Evolutionary conservation across 1,140 invertebrate species (phyloP).

Genomic region (Leptestheria dahalacensis): DNA sequence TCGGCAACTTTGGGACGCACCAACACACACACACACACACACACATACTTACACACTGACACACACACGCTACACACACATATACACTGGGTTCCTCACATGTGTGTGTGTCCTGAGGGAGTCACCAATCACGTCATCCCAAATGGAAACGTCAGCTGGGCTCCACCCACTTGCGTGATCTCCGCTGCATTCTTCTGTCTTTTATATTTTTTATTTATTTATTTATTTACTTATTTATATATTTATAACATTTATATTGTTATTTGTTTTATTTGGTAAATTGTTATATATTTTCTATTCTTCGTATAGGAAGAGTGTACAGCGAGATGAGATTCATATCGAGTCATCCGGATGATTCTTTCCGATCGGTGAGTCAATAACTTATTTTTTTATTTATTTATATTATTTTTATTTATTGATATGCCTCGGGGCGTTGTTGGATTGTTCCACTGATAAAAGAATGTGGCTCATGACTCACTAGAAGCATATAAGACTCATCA

Average conservation of each 20-base stretch:
- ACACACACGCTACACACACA: neutral
- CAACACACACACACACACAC: neutral
- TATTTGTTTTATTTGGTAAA: neutral
- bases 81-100: neutral
- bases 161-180: slow-evolving; percentile 9
- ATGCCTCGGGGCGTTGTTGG: no score
- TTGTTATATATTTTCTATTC: no score
- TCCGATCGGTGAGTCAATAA: no score
- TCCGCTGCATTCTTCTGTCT: slow-evolving; percentile 4
- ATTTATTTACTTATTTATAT: neutral
- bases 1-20: neutral
- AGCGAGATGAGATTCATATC: no score
- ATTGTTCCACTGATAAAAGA: no score
- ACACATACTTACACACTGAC: neutral
- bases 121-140: slow-evolving; percentile 12
- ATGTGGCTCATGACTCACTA: no score
- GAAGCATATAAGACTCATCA: no score
- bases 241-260: neutral
- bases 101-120: slow-evolving; percentile 10
- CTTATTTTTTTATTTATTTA: no score
- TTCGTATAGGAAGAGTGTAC: no score
- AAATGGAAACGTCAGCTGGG: slow-evolving; percentile 12
- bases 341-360: no score
- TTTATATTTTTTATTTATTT: neutral
- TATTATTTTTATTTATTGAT: no score